phyloP scores from a whole-genome alignment of 2,888 invertebrate species.

The Latheticus oryzae region DNA sequence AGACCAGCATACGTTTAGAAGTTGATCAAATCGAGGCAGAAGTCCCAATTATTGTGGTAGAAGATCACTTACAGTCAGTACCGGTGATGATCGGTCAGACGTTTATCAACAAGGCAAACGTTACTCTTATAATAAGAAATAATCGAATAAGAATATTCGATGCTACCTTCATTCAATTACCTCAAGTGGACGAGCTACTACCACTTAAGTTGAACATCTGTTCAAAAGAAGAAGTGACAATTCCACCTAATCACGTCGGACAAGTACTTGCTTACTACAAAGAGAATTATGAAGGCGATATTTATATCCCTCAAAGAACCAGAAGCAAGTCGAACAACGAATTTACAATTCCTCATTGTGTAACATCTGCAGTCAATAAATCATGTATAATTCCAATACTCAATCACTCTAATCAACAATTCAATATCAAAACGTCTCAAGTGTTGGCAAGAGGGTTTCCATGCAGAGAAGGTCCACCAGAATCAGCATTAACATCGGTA shows the following conservation, averaged over 20 bases:
- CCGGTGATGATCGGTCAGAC: slow-evolving; percentile 40
- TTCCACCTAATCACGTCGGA: neutral
- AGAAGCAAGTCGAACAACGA: neutral
- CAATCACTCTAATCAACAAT: neutral
- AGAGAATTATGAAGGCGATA: neutral
- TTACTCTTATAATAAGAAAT: slow-evolving; percentile 11
- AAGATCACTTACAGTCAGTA: slow-evolving; percentile 29
- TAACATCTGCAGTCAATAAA: neutral
- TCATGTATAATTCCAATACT: neutral
- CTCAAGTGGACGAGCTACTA: slow-evolving; percentile 5
- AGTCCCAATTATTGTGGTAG: slow-evolving; percentile 5
- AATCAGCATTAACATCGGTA: neutral
- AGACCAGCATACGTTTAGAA: neutral
- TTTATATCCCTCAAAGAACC: neutral
- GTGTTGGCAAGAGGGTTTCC: neutral
- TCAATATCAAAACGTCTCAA: neutral
- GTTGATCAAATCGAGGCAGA: neutral
- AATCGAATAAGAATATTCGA: slow-evolving; percentile 16
- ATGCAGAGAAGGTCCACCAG: neutral
- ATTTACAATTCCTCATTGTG: slow-evolving; percentile 6
- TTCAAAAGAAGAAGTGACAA: neutral
- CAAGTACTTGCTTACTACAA: neutral
- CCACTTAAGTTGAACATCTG: neutral
- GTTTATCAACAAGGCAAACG: slow-evolving; percentile 28
- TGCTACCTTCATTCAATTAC: neutral